phyloP scores from a whole-genome alignment of 2,888 invertebrate genomes.

The Therioaphis trifolii region DNA sequence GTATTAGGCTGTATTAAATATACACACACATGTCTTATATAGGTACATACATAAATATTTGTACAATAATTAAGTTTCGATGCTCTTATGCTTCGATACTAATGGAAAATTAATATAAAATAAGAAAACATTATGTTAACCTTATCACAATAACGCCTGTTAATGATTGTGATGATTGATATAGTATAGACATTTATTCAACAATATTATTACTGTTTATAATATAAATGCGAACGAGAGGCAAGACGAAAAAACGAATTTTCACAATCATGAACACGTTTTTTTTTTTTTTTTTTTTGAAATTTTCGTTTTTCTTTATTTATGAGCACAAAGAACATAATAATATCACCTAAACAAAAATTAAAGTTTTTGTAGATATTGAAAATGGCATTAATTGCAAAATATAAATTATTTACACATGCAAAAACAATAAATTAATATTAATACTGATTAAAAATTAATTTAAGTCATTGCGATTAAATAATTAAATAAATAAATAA shows the following conservation, averaged over 20 bases:
- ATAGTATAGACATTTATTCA: too few species aligned
- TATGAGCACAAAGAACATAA: too few species aligned
- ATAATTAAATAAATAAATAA: too few species aligned
- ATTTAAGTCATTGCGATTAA: too few species aligned
- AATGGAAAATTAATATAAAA: constrained; percentile 26
- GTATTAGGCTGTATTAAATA: constrained; percentile 32
- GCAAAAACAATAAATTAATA: constrained; percentile 58
- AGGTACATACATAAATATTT: constrained; percentile 2
- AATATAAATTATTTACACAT: constrained; percentile 58
- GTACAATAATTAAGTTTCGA: constrained; percentile 34
- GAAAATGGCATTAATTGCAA: constrained; percentile 50
- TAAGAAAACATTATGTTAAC: constrained; percentile 52
- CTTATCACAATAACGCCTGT: too few species aligned
- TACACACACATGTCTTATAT: too few species aligned
- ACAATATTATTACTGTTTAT: constrained; percentile 35
- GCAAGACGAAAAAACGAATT: constrained; percentile 48
- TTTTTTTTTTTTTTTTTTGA: too few species aligned
- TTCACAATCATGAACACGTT: constrained; percentile 50
- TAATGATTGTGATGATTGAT: constrained; percentile 51
- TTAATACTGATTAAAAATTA: too few species aligned
- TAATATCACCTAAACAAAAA: too few species aligned
- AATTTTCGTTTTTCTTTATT: too few species aligned
- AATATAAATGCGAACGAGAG: constrained; percentile 58
- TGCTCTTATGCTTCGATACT: constrained; percentile 19
- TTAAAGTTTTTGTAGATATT: constrained; percentile 56